Base-by-base conservation (phyloP, 2,113 vertebrate species). In the Acrocephalus kingi region DNA sequence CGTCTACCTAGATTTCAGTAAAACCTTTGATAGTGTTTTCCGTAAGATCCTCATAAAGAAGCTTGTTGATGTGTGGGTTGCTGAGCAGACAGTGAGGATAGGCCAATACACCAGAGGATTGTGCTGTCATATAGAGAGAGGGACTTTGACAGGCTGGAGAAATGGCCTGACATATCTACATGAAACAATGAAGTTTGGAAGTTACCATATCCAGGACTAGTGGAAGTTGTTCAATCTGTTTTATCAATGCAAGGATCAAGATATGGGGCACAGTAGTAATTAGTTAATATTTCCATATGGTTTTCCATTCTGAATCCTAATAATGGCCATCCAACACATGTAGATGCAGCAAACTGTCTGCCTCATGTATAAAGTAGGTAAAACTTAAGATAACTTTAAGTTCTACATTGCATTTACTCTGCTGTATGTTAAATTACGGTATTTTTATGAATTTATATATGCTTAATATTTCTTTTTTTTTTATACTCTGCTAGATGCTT, bases 401-500 rank as follows among this genome's bases (percentile, higher is more conserved):
- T 74, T 84, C 61, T 67, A 28, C 2, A 7, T 62, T 85, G 28
- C 15, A 19, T 83, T 90, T 91, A 55, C 11, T 87, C 13, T 59
- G 10, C 23, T 67, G 6, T 37, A 25, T 74, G 27, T 74, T 55
- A 51, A 63, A 62, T 43, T 48, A 43, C 13, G 37, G 5, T 0
- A 1, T 8, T 35, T 90, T 52, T 35, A 31, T 75, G 15, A 46
- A 71, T 58, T 56, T 72, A 4, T 45, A 33, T 84, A 21, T 91
- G 25, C 22, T 84, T 82, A 71, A 19, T 35, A 33, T 78, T 20
- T 41, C 5, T 39, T 89, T 55, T 56, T 87, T 69, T 73, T 85
- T 31, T 43, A 55, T 90, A 8, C 7, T 90, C 18, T 94, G 16
- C 63, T 75, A 99, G 99, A 99, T 99, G 99, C 97, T 99, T 96